Evolutionary conservation across 30 jellyfish, hydroid and myxozoan genomes (phyloP).

Genomic region (Aurelia sp.): DNA sequence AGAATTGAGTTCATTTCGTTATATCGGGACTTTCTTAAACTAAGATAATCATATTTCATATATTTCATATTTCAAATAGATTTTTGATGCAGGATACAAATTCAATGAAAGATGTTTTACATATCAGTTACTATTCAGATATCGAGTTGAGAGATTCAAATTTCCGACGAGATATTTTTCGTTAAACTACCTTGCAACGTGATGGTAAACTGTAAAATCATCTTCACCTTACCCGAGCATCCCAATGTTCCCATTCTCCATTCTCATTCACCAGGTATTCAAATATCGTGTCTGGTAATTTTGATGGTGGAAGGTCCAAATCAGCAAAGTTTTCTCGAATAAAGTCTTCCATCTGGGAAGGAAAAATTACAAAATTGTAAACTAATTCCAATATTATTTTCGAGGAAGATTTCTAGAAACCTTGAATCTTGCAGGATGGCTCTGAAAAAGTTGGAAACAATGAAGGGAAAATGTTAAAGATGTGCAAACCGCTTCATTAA

Average conservation of each 20-base stretch:
- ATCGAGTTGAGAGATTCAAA: too few species aligned
- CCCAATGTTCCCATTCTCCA: constrained; percentile 94
- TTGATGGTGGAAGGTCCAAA: constrained; percentile 76
- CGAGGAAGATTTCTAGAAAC: too few species aligned
- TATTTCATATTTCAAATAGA: too few species aligned
- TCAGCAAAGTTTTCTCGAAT: constrained; percentile 65
- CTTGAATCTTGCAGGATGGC: background rate
- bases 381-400: background rate
- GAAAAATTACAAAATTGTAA: background rate
- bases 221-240: constrained; percentile 50
- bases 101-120: too few species aligned
- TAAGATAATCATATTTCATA: too few species aligned
- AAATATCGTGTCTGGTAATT: constrained; percentile 75
- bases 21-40: too few species aligned
- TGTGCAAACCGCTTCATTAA: too few species aligned
- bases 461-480: background rate
- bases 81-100: too few species aligned
- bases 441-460: background rate
- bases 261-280: constrained; percentile 83
- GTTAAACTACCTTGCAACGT: too few species aligned
- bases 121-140: too few species aligned
- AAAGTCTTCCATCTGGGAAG: constrained; percentile 76
- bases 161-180: too few species aligned
- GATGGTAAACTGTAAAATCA: background rate
- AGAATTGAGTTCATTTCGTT: too few species aligned